Evolutionary conservation across 2,888 invertebrate genomes (phyloP).

Genomic region (Pilophorus perplexus): DNA sequence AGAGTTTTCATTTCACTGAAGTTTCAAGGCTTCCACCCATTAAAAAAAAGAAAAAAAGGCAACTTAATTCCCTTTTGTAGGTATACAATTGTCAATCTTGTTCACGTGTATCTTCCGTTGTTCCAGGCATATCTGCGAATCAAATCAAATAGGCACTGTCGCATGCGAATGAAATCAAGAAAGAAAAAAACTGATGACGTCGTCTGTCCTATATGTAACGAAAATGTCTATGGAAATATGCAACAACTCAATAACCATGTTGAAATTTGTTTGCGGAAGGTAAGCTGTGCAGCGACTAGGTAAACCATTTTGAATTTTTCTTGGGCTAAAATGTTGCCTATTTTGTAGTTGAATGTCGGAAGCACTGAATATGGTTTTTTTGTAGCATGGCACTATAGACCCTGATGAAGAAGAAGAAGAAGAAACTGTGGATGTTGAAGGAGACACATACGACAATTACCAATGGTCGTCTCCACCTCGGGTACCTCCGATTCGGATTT

Average conservation of each 20-base stretch:
- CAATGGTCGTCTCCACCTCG: conserved; percentile 90
- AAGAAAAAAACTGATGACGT: conserved; percentile 67
- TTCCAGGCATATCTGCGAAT: conserved; percentile 69
- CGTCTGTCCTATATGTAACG: conserved; percentile 79
- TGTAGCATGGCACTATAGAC: conserved; percentile 51
- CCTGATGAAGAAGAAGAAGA: conserved; percentile 69
- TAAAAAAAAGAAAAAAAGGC: too few species aligned
- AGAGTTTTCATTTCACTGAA: too few species aligned
- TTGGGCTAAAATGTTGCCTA: too few species aligned
- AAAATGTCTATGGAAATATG: conserved; percentile 60
- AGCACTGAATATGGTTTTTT: neutral
- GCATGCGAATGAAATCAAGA: conserved; percentile 65
- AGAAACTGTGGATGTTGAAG: conserved; percentile 74
- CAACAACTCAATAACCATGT: conserved; percentile 72
- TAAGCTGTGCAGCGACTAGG: conserved; percentile 48
- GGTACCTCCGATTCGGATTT: conserved; percentile 55
- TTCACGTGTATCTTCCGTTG: too few species aligned
- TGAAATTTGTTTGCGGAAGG: conserved; percentile 66
- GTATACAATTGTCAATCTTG: too few species aligned
- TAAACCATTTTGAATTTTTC: neutral
- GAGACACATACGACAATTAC: conserved; percentile 70
- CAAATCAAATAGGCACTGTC: conserved; percentile 68
- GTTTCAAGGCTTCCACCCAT: too few species aligned
- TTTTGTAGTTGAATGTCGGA: neutral
- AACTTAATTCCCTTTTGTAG: too few species aligned